Evolutionary conservation across 2,888 invertebrate genomes (phyloP).

Genomic region (Leptinotarsa tumamoca): DNA sequence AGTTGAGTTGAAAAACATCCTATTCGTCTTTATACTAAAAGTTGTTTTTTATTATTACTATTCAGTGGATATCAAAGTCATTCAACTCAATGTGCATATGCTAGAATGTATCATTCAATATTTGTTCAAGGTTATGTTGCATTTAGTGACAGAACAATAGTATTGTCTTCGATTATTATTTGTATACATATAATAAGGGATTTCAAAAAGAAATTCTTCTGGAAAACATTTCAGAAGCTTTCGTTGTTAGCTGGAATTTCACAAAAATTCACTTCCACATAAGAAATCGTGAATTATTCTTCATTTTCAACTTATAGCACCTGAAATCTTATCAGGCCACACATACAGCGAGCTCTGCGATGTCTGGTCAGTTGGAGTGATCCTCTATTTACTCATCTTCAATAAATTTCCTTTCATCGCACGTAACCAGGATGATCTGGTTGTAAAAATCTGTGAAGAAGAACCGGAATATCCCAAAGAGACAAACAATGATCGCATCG

Average conservation of each 20-base stretch:
- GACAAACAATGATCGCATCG: constrained; percentile 59
- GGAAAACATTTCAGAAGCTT: too few relatives aligned
- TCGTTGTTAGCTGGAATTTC: too few relatives aligned
- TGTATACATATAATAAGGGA: too few relatives aligned
- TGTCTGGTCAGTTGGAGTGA: constrained; percentile 72
- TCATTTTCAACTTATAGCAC: constrained; percentile 63
- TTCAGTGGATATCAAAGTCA: too few relatives aligned
- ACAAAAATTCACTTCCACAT: background rate
- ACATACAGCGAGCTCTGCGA: constrained; percentile 73
- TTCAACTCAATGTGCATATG: too few relatives aligned
- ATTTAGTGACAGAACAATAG: background rate
- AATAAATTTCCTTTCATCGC: constrained; percentile 63
- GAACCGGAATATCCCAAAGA: constrained; percentile 54
- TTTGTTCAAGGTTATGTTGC: too few relatives aligned
- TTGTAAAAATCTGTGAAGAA: constrained; percentile 58
- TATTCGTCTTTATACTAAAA: too few relatives aligned
- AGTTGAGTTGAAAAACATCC: too few relatives aligned
- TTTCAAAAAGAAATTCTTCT: too few relatives aligned
- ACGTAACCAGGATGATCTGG: constrained; percentile 57
- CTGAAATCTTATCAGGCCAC: constrained; percentile 69
- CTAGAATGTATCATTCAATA: background rate
- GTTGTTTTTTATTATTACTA: too few relatives aligned
- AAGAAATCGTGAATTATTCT: background rate
- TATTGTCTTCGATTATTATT: background rate
- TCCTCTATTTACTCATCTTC: constrained; percentile 67